phyloP scores from a whole-genome alignment of 2,113 vertebrate genomes.

The Caranx ignobilis region DNA sequence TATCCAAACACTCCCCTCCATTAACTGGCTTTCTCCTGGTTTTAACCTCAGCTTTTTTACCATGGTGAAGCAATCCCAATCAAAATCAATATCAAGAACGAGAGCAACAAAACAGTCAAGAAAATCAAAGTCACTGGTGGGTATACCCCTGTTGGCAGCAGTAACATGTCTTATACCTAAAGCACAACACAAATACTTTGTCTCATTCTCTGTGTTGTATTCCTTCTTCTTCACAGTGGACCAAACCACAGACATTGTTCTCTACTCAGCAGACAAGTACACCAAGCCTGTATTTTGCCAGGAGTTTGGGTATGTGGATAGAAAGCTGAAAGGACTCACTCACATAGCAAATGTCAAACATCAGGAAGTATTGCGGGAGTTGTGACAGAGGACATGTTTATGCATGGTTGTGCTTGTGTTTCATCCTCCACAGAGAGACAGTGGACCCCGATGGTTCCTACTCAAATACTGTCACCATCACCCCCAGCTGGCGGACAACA shows the following conservation, averaged over 20 bases:
- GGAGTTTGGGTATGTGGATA: slow-evolving; percentile 87
- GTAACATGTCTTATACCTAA: not conserved
- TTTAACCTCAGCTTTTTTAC: slow-evolving; percentile 86
- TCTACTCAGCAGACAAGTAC: slow-evolving; percentile 95
- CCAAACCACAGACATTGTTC: slow-evolving; percentile 91
- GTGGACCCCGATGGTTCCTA: slow-evolving; percentile 86
- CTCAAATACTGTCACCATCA: slow-evolving; percentile 84
- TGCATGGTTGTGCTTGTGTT: slow-evolving; percentile 1
- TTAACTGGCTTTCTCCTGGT: slow-evolving; percentile 13
- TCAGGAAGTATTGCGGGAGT: not conserved
- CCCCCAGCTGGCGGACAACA: slow-evolving; percentile 83
- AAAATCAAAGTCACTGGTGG: slow-evolving; percentile 89
- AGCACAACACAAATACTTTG: not conserved
- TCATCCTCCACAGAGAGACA: slow-evolving; percentile 82
- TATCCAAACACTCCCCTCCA: not conserved
- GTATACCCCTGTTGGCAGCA: slow-evolving; percentile 26
- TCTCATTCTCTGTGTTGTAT: not conserved
- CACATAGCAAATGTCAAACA: not conserved
- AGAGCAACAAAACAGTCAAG: slow-evolving; percentile 91
- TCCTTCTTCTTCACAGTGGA: slow-evolving; percentile 84
- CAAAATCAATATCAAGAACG: slow-evolving; percentile 90
- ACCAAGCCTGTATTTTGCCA: slow-evolving; percentile 85
- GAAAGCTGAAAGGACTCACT: not conserved
- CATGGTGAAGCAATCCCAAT: slow-evolving; percentile 88
- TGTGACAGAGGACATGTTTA: not conserved